Base-by-base conservation (phyloP, 2,888 invertebrate species). In the Thereva nobilitata region DNA sequence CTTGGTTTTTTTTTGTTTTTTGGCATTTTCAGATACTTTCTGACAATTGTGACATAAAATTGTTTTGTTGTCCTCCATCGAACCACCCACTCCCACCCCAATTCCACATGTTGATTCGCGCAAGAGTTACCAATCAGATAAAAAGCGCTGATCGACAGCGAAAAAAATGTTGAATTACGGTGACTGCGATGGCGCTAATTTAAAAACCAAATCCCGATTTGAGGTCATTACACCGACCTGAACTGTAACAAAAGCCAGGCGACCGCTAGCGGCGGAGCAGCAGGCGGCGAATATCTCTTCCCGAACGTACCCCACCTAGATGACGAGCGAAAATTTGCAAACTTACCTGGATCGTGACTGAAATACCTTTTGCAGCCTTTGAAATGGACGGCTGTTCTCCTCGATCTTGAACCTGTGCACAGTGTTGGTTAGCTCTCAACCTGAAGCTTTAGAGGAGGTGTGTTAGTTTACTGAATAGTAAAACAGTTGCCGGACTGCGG, bases 261-360 rank as follows among this genome's bases (percentile, higher is more conserved):
- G 41, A 44, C 56, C n/a, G n/a, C n/a, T n/a, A n/a, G n/a, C n/a
- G n/a, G n/a, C n/a, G n/a, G 44, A 23, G 2, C 23, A 23, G 23
- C 23, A 23, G 23, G 23, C 23, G 23, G 23, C 23, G 23, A 23
- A 23, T 23, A 23, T 23, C 23, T 23, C 23, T 23, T 41, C n/a
- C 44, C 35, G 44, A 42, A 47, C 47, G n/a, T 47, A 23, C 9
- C n/a, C 35, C 35, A 45, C 37, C 34, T n/a, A 38, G 59, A 59
- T 59, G 59, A 59, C 59, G 49, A 47, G 49, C 59, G 40, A 45
- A 59, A 59, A 47, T 37, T 59, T 59, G 59, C 59, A 49, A 38
- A 47, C 59, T 59, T 59, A 59, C 59, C 45, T 59, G 59, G 42
- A 23, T 59, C 59, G 59, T 59, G 59, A 59, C 59, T 59, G 59